Percentiles rank a stretch among this genome's conserved stretches.
phyloP scores from a whole-genome alignment of 2,113 vertebrate genomes.

The Pseudorectes ferrugineus region DNA sequence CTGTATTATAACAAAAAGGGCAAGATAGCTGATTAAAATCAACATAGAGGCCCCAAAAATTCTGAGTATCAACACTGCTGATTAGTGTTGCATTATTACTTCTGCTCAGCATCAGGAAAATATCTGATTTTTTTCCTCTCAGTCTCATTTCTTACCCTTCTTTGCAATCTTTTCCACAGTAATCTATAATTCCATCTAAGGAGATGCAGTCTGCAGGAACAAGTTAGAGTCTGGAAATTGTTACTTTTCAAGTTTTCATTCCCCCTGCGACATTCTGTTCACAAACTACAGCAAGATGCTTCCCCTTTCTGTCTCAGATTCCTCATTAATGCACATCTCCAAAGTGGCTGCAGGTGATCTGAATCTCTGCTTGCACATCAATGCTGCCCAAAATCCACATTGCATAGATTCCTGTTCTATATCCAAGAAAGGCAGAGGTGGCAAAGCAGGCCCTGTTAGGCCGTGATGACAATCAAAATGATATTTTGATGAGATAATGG shows the following conservation, averaged over 20 bases:
- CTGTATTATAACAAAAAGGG: constrained; percentile 1
- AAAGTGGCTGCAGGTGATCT: background rate
- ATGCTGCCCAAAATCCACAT: background rate
- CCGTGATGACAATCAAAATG: background rate
- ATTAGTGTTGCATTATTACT: background rate
- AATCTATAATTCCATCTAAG: background rate
- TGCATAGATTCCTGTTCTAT: background rate
- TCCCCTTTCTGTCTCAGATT: background rate
- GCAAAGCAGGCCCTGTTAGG: background rate
- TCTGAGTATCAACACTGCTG: background rate
- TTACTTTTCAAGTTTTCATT: background rate
- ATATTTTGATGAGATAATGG: background rate
- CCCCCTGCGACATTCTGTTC: background rate
- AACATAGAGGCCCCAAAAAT: background rate
- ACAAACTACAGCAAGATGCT: background rate
- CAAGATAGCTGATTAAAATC: background rate
- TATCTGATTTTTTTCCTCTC: background rate
- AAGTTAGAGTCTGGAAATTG: background rate
- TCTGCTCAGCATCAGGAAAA: background rate
- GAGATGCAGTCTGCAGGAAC: background rate
- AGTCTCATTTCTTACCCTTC: background rate
- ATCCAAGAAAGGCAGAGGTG: background rate
- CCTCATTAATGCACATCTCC: background rate
- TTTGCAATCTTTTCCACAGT: background rate
- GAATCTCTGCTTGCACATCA: background rate